Base-by-base conservation (phyloP, 2,888 invertebrate species). In the Idaea straminata region DNA sequence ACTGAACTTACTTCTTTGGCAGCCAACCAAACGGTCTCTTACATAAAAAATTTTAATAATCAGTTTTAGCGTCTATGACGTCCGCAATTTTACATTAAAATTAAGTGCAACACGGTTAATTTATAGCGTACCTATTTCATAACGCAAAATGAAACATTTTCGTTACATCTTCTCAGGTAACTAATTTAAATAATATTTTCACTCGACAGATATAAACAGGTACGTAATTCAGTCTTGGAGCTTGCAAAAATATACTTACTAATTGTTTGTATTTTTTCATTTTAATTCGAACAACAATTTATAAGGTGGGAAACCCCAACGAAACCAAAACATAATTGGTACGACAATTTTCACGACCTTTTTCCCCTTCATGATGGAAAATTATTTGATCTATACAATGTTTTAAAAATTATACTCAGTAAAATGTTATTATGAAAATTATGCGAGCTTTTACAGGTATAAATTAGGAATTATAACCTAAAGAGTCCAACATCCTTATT, bases 1-100 rank as follows among this genome's bases (percentile, higher is more conserved):
- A 68, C 68, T 68, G 66, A 65, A 67, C 69, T 67, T 72, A 71
- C 66, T 64, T 69, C 68, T 72, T 73, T 74, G 73, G 76, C 74
- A 73, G 61, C 69, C 64, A 61, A 72, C 73, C 74, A 76, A 73
- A 69, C 66, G 67, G 65, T 69, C 68, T 66, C 69, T 72, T 70
- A 62, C 71, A 70, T 64, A 71, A 71, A 69, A 72, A 69, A 65
- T 64, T 67, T 65, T 62, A 65, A 64, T 69, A 66, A 64, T 65
- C 61, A 65, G 65, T 61, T 67, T 59, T 63, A 64, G 63, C 59
- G 63, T n/a, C 36, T 62, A 62, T 69, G 68, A 69, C 66, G 64
- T 15, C 62, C 34, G 35, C 62, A 59, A 35, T 66, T 65, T 65
- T 59, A 64, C 47, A 57, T 65, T 62, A 35, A 61, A 64, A 64